Base-by-base conservation (phyloP, 2,113 vertebrate genomes). In the Anolis sagrei region DNA sequence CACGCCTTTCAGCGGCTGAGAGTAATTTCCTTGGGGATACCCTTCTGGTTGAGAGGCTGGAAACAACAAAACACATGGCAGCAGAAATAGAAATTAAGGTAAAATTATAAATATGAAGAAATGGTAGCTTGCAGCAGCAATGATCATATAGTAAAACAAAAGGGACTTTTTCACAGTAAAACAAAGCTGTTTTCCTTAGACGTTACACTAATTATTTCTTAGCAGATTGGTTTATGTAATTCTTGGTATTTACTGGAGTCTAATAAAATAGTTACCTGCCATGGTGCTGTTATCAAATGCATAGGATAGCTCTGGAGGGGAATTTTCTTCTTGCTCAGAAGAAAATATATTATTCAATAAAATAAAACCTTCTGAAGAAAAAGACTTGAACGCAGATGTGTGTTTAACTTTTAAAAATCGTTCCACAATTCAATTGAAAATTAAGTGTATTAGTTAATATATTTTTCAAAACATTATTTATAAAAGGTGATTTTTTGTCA, bases 41-140 rank as follows among this genome's bases (percentile, higher is more conserved):
- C 85, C 92, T 97, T 89, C 90, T 96, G 90, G 90, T 95, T 89
- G 96, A 97, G 95, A 97, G 97, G 83, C 93, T 97, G 13, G 96
- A 97, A 94, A 97, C 95, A 88, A 97, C 95, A 77, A 98, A 96
- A 87, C 95, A 96, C 88, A 97, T 93, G 5, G 93, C 92, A 48
- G 95, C 95, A 64, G 94, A 97, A 95, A 98, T 95, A 79, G 94
- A 97, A 94, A 96, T 94, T 92, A 97, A 98, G 96, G 96, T 96
- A 90, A 93, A 89, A 73, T 86, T 75, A 86, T 66, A 64, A 81
- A 32, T 74, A 85, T 29, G 61, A 39, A 81, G 81, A 86, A 0
- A 85, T 81, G 74, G 80, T 82, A n/a, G 81, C 83, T 23, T 74
- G 10, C 73, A 73, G 77, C 4, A 82, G 49, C 36, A 85, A 51